Conservation (phyloP, 2,888 invertebrate genomes). For the Scelioninae gen. 2 region DNA sequence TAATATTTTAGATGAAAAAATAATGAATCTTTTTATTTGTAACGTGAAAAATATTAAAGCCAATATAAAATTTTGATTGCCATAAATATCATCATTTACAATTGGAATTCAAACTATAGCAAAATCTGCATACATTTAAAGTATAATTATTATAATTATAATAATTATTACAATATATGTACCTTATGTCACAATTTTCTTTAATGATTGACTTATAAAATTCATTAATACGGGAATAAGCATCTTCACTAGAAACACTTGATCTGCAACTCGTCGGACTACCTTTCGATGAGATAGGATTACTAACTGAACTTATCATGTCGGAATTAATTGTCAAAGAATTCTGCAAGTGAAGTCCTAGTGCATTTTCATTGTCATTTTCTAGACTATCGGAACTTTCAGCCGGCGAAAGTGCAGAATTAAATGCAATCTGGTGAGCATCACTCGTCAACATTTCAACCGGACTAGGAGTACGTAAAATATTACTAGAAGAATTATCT, state of each 20-base stretch:
- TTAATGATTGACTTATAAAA: slow-evolving; percentile 6
- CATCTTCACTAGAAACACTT: slow-evolving; percentile 66
- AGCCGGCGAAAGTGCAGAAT: slow-evolving; percentile 50
- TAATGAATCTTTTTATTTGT: no score
- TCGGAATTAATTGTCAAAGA: slow-evolving; percentile 65
- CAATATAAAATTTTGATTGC: no score
- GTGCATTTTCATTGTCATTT: slow-evolving; percentile 56
- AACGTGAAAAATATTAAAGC: no score
- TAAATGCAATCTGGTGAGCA: slow-evolving; percentile 56
- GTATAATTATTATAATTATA: neutral
- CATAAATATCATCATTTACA: no score
- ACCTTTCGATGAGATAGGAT: slow-evolving; percentile 77
- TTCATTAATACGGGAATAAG: neutral
- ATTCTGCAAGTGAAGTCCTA: slow-evolving; percentile 60
- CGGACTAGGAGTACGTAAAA: slow-evolving; percentile 52
- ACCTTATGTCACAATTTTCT: neutral
- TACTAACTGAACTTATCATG: slow-evolving; percentile 65
- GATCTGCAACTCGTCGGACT: slow-evolving; percentile 78
- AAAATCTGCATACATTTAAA: no score
- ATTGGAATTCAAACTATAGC: no score
- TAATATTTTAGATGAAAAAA: no score
- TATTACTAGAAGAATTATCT: slow-evolving; percentile 19
- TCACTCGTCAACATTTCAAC: slow-evolving; percentile 63
- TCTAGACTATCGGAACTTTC: slow-evolving; percentile 57
- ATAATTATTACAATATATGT: neutral